Base-by-base conservation (phyloP, 2,113 vertebrate species). In the Ophthalmolycus amberensis region DNA sequence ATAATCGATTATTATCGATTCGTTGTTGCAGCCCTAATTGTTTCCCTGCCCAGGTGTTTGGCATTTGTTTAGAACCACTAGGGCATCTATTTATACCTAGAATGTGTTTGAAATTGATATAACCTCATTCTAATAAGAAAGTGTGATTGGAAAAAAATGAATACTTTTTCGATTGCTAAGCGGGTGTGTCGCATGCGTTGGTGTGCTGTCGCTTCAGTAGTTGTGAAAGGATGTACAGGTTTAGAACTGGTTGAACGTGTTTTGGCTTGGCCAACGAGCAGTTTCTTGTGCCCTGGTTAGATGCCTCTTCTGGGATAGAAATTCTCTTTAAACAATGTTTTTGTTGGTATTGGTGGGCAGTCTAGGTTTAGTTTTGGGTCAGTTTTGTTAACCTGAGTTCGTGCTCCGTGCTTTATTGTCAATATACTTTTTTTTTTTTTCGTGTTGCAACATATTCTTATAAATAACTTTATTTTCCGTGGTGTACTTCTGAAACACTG, bases 181-280 rank as follows among this genome's bases (percentile, higher is more conserved):
- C 0, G 29, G 78, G 72, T 58, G 79, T 44, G 75, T 63, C 11
- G 8, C 20, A 15, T 48, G 20, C 16, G 38, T 80, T n/a, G 46
- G 27, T 56, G 22, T 66, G 54, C 52, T 29, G 70, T 62, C 38
- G 77, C 20, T 29, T 64, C 25, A 48, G 56, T n/a, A 42, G 9
- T 27, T 70, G 44, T 71, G 5, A 60, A 63, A 37, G 5, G 2
- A 60, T 34, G 14, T 29, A 60, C 62, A 29, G 20, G 64, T 75
- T 82, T 67, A 44, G 18, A 88, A 81, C 84, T 69, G 40, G 80
- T 52, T 5, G 1, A 71, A 29, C 85, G 50, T 68, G 80, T 87
- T 85, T 65, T 64, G 6, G 6, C 11, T 67, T 50, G 37, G 58
- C 71, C 3, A 70, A 25, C 6, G 37, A n/a, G 16, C 58, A 29